These are phyloP conservation scores for Apocheima hispidaria DNA, from an alignment of 2,888 invertebrate genomes.

Conservation along the genomic window DNA sequence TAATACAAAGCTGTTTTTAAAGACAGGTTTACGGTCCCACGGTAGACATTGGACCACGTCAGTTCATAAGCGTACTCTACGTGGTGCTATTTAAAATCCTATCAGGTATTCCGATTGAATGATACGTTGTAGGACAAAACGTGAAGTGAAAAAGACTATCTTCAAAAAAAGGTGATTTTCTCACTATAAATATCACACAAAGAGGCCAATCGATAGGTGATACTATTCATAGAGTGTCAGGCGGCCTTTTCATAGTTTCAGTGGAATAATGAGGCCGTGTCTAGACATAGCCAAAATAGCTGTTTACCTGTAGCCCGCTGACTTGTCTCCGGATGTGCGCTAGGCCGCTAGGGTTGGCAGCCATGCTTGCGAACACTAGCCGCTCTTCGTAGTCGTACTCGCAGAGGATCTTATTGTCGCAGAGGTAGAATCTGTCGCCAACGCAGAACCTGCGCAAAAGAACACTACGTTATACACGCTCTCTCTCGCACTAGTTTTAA, in stretches of 20 bases:
- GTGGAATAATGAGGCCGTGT: constrained; percentile 35
- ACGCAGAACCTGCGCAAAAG: constrained; percentile 93
- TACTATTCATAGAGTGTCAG: constrained; percentile 33
- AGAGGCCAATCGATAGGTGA: constrained; percentile 58
- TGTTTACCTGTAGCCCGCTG: constrained; percentile 87
- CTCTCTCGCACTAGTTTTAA: too few species aligned
- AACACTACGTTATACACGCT: too few species aligned
- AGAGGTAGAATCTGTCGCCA: constrained; percentile 96
- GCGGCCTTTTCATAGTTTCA: constrained; percentile 13
- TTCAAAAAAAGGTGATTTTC: constrained; percentile 1
- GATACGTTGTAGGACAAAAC: constrained; percentile 38
- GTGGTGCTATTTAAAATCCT: constrained; percentile 13
- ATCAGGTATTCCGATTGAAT: constrained; percentile 18
- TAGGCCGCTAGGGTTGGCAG: constrained; percentile 93
- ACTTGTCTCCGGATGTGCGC: constrained; percentile 95
- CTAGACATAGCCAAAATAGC: constrained; percentile 50
- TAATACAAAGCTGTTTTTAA: constrained; percentile 15
- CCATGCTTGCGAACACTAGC: constrained; percentile 95
- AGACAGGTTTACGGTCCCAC: constrained; percentile 47
- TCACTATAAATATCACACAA: constrained; percentile 35
- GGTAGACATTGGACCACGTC: constrained; percentile 63
- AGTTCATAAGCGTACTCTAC: constrained; percentile 27
- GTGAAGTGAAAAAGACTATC: constrained; percentile 21
- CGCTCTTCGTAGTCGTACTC: constrained; percentile 97
- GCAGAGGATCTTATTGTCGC: constrained; percentile 97